Percentiles rank a stretch among this genome's conserved stretches.
phyloP scores from a whole-genome alignment of 1,140 invertebrate genomes.

The Phymastichus coffea region DNA sequence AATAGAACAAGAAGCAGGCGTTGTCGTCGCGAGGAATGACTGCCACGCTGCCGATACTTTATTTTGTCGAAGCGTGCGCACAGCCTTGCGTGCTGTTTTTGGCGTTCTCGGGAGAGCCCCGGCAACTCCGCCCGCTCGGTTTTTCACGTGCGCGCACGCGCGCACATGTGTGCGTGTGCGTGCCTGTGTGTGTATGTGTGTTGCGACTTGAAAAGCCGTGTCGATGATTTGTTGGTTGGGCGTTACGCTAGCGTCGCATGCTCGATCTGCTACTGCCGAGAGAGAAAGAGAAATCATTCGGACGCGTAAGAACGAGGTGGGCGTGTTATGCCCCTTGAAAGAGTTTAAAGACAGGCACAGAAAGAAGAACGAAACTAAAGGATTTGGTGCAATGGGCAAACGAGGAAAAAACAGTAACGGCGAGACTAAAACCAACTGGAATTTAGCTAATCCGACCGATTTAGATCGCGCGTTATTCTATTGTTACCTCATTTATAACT shows the following conservation, averaged over 20 bases:
- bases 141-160: constrained; percentile 1
- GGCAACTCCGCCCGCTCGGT: constrained; percentile 9
- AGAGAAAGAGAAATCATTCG: constrained; percentile 40
- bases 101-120: background rate
- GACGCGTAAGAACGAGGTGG: constrained; percentile 38
- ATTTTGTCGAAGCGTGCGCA: no score
- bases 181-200: no score
- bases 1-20: no score
- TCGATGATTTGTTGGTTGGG: constrained; percentile 53
- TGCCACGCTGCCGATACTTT: no score
- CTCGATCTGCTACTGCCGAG: constrained; percentile 37
- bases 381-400: background rate
- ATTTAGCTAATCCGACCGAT: constrained; percentile 18
- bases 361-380: constrained; percentile 3
- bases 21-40: no score
- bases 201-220: constrained; percentile 26
- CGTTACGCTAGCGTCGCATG: constrained; percentile 45
- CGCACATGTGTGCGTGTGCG: no score
- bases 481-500: no score
- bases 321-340: constrained; percentile 38
- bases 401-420: constrained; percentile 30
- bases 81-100: background rate
- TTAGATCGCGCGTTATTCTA: no score
- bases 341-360: constrained; percentile 14
- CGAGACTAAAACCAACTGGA: constrained; percentile 6